Base-by-base conservation (phyloP, 2,888 invertebrate species). In the Liopterus haemorrhoidalis region DNA sequence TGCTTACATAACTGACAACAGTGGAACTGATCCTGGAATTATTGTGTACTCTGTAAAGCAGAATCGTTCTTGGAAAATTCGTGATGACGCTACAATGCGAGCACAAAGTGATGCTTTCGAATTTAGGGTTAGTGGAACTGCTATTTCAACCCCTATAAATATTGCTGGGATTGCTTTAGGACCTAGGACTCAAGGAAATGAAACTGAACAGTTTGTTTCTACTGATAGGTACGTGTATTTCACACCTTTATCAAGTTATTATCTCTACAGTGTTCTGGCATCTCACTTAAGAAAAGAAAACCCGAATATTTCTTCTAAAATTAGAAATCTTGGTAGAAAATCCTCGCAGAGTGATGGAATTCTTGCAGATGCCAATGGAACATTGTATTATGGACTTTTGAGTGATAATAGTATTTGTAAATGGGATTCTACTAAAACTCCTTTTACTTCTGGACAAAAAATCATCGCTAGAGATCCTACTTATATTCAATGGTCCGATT, bases 1-100 rank as follows among this genome's bases (percentile, higher is more conserved):
- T 59, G 84, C 82, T 1, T 85, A 84, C 58, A 84, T 85, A 24
- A 81, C 81, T 1, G 85, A 85, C 64, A 80, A 78, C 57, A 78
- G 79, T 58, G 74, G 72, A 1, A 67, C 68, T 1, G 81, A 82
- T 66, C 83, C 84, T 4, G 84, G 66, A 6, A 60, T 86, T 45
- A 78, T 86, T 45, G 82, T 85, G 5, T 85, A 78, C 64, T 79
- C 80, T 1, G 66, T 78, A 27, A 69, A 70, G 46, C 74, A 81
- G 54, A 75, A 77, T 53, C 75, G 73, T 42, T 75, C 82, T 5
- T 85, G 85, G 84, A 84, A 82, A 65, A 66, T 85, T 41, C 75
- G 79, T 2, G 81, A 83, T 56, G 60, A 67, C 3, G 67, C 68
- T 28, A 76, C 81, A 2, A 85, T 85, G 84, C 67, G 66, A 36